phyloP scores from a whole-genome alignment of 2,113 vertebrate genomes.

The Nerophis ophidion region DNA sequence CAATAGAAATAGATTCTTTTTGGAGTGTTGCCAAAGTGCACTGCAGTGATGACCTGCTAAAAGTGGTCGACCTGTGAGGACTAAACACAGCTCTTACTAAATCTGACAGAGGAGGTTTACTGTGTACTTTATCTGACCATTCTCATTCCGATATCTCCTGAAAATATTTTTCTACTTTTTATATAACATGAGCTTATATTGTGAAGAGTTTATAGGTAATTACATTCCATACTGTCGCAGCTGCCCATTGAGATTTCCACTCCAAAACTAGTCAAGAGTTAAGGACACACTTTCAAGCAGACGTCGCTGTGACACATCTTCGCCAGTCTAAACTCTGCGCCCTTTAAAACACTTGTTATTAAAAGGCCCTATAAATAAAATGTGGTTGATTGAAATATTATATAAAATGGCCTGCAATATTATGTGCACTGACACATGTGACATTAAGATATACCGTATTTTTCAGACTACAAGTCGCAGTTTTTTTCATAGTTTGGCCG shows the following conservation, averaged over 20 bases:
- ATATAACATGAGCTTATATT: background rate
- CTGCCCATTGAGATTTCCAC: background rate
- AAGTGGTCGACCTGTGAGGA: background rate
- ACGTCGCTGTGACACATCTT: too few species aligned
- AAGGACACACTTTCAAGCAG: background rate
- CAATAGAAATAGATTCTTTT: background rate
- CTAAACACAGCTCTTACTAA: background rate
- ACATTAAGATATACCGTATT: too few species aligned
- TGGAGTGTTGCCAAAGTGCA: background rate
- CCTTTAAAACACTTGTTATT: too few species aligned
- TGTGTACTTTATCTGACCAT: background rate
- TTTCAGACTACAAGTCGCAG: too few species aligned
- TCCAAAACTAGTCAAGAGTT: background rate
- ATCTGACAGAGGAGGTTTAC: background rate
- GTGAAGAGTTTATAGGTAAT: background rate
- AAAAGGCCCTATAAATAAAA: too few species aligned
- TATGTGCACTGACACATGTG: background rate
- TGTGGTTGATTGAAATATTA: background rate
- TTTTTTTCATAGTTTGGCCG: too few species aligned
- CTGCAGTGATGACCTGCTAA: background rate
- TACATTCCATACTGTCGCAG: background rate
- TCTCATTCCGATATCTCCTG: background rate
- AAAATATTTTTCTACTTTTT: background rate
- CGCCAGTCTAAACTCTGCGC: conserved; percentile 22
- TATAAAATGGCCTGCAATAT: background rate